Percentiles rank a stretch among this genome's conserved stretches.
Evolutionary conservation across 2,888 invertebrate genomes (phyloP).

Genomic region (Pomacea canaliculata): DNA sequence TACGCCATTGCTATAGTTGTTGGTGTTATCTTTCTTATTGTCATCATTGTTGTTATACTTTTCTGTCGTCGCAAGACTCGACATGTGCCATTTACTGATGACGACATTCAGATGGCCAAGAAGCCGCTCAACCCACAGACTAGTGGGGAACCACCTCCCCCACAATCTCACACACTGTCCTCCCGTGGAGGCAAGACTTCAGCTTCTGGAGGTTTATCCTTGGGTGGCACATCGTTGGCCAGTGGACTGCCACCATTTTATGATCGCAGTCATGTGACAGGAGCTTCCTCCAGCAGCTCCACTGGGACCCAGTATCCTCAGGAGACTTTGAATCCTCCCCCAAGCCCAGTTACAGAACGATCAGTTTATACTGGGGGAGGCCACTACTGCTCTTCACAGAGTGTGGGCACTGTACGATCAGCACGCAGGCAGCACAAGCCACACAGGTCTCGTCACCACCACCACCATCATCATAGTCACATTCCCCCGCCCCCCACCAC

Average conservation of each 20-base stretch:
- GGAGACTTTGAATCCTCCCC: constrained; percentile 90
- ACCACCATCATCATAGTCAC: constrained; percentile 44
- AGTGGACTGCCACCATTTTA: constrained; percentile 54
- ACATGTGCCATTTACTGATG: constrained; percentile 47
- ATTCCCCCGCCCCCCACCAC: constrained; percentile 89
- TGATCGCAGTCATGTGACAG: constrained; percentile 79
- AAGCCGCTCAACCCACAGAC: constrained; percentile 56
- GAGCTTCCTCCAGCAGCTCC: constrained; percentile 79
- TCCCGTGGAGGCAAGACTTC: constrained; percentile 55
- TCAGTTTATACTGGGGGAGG: constrained; percentile 64
- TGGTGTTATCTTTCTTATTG: constrained; percentile 73
- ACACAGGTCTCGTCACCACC: constrained; percentile 76
- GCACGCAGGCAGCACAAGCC: constrained; percentile 78
- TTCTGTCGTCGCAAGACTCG: constrained; percentile 60
- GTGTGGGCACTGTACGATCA: constrained; percentile 69
- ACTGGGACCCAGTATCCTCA: constrained; percentile 76
- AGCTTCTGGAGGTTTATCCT: constrained; percentile 51
- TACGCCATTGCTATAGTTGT: constrained; percentile 71
- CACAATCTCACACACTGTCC: constrained; percentile 54
- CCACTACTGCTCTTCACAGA: constrained; percentile 59
- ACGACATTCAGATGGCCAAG: constrained; percentile 53
- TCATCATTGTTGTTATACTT: constrained; percentile 70
- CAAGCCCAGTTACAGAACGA: constrained; percentile 81
- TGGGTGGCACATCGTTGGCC: constrained; percentile 50
- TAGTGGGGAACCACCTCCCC: constrained; percentile 24